Evolutionary conservation across 1,140 invertebrate genomes (phyloP).

Genomic region (Reticulitermes speratus): DNA sequence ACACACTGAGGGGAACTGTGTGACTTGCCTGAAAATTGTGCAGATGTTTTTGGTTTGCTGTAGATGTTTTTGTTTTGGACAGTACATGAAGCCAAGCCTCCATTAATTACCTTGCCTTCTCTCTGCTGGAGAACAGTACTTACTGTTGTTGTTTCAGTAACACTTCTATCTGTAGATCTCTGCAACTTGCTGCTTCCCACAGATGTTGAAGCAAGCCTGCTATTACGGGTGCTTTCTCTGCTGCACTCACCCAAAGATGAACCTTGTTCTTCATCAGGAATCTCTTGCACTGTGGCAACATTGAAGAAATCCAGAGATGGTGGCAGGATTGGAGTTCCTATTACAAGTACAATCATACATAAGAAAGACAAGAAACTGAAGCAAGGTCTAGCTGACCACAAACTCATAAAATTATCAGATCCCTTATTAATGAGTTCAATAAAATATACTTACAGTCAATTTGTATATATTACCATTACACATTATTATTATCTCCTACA

Average conservation of each 20-base stretch:
- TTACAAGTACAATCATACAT: background rate
- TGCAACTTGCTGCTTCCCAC: background rate
- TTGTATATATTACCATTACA: too few relatives aligned
- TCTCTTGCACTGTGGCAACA: constrained; percentile 47
- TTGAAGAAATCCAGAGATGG: constrained; percentile 75
- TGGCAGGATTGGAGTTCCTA: constrained; percentile 70
- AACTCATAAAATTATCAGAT: too few relatives aligned
- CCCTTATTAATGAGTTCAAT: too few relatives aligned
- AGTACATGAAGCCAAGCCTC: too few relatives aligned
- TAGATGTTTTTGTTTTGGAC: too few relatives aligned
- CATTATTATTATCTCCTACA: too few relatives aligned
- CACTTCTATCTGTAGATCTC: constrained; percentile 22
- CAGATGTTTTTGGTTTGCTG: too few relatives aligned
- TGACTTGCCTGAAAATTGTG: too few relatives aligned
- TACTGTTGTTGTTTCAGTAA: constrained; percentile 15
- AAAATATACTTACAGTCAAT: too few relatives aligned
- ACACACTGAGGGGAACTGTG: too few relatives aligned
- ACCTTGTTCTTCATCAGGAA: constrained; percentile 40
- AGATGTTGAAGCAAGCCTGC: constrained; percentile 16
- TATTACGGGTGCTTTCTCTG: constrained; percentile 20
- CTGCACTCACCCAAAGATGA: constrained; percentile 12
- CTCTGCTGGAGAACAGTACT: background rate
- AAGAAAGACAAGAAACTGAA: background rate
- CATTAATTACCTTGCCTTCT: too few relatives aligned
- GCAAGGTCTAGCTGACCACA: too few relatives aligned